A percentile compares a stretch with the other conserved stretches of the same genome.
Evolutionary conservation across 2,113 vertebrate genomes (phyloP).

Genomic region (Centropristis striata): DNA sequence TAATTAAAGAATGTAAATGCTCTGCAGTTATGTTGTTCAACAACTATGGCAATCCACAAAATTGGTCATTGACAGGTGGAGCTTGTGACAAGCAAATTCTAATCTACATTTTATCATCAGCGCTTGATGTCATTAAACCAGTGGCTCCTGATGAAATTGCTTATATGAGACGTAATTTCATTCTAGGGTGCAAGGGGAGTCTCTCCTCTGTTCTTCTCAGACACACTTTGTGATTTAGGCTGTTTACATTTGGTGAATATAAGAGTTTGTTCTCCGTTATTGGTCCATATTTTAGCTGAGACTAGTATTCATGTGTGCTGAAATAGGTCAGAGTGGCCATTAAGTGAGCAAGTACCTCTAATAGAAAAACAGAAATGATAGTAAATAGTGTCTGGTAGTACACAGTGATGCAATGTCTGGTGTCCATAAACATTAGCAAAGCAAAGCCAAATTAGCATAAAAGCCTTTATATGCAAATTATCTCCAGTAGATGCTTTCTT

Average conservation of each 20-base stretch:
- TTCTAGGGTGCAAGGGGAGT: background rate
- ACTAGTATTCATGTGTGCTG: background rate
- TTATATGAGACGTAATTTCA: background rate
- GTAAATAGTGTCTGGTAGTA: constrained; percentile 37
- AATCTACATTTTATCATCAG: background rate
- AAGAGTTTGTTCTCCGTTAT: background rate
- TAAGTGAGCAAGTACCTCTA: constrained; percentile 33
- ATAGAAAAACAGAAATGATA: constrained; percentile 26
- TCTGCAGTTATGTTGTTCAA: background rate
- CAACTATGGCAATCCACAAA: background rate
- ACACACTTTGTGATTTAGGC: background rate
- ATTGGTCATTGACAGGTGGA: background rate
- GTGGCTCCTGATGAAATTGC: background rate
- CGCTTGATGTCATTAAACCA: background rate
- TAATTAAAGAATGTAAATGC: background rate
- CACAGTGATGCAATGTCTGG: constrained; percentile 32
- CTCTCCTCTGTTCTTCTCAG: background rate
- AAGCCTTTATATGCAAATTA: constrained; percentile 67
- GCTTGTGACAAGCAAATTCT: background rate
- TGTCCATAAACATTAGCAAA: constrained; percentile 56
- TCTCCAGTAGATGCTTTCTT: constrained; percentile 23
- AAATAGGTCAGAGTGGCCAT: constrained; percentile 14
- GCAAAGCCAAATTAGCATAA: constrained; percentile 57
- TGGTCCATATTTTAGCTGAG: background rate
- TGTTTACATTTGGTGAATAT: background rate